phyloP scores from a whole-genome alignment of 1,140 invertebrate genomes.

The Drosophila varians region DNA sequence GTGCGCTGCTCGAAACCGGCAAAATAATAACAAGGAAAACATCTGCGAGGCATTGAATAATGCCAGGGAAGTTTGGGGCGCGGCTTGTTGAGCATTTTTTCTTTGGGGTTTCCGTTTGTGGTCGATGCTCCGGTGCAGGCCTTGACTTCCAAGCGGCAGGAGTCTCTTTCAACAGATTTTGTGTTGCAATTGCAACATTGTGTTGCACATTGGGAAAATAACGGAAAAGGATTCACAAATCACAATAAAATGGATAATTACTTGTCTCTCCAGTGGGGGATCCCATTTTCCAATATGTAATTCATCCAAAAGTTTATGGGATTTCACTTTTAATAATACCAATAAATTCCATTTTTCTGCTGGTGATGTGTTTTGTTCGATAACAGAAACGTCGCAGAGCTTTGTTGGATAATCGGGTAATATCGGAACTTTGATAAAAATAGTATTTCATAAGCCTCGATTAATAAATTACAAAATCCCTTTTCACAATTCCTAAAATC shows the following conservation, averaged over 20 bases:
- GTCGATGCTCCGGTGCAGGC: constrained; percentile 1
- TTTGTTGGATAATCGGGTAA: no score
- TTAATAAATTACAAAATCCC: no score
- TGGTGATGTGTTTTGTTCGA: no score
- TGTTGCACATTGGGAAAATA: no score
- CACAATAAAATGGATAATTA: not conserved
- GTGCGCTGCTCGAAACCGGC: constrained; percentile 66
- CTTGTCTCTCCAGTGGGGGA: not conserved
- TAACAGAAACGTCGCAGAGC: no score
- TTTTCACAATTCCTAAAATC: no score
- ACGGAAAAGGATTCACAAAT: not conserved
- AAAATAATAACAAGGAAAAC: constrained; percentile 55
- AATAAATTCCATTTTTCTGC: no score
- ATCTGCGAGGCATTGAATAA: constrained; percentile 67
- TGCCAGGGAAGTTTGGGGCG: constrained; percentile 56
- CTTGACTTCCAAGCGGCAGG: not conserved
- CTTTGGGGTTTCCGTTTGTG: constrained; percentile 14
- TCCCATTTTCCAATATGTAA: no score
- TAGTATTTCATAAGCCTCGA: no score
- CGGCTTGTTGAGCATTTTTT: constrained; percentile 34
- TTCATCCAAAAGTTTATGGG: no score
- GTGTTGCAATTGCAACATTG: not conserved
- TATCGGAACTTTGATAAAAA: no score
- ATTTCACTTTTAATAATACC: no score
- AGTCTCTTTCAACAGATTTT: not conserved